Percentiles rank a stretch among this genome's conserved stretches.
Conservation (phyloP, 2,113 vertebrate species). For the Podarcis raffonei region DNA sequence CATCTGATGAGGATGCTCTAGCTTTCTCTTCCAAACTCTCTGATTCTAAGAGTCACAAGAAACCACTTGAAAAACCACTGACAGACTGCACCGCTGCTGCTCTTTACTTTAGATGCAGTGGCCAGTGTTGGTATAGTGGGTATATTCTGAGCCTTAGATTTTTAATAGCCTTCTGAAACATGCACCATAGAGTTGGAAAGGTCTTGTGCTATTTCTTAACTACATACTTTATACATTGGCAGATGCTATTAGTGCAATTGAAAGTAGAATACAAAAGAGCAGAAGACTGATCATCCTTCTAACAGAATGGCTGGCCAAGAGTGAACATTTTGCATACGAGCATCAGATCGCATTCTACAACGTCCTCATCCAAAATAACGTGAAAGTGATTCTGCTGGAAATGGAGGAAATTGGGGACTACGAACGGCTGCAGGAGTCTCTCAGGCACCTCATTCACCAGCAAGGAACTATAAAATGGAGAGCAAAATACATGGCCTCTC, state of each 20-base stretch:
- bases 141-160: not conserved
- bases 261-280: conserved; percentile 71
- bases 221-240: not conserved
- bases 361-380: conserved; percentile 67
- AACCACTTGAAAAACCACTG: too few species aligned
- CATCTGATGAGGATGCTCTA: not conserved
- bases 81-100: too few species aligned
- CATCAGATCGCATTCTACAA: conserved; percentile 74
- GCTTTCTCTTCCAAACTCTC: not conserved
- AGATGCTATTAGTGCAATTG: conserved; percentile 68
- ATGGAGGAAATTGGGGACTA: conserved; percentile 57
- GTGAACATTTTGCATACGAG: conserved; percentile 65
- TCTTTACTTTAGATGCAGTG: not conserved
- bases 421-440: conserved; percentile 64
- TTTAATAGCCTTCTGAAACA: too few species aligned
- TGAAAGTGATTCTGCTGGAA: conserved; percentile 76
- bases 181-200: not conserved
- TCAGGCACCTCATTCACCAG: conserved; percentile 69
- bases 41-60: too few species aligned
- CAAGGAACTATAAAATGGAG: conserved; percentile 79
- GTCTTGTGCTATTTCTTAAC: not conserved
- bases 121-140: not conserved
- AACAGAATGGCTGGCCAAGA: conserved; percentile 37
- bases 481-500: conserved; percentile 40
- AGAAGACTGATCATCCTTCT: conserved; percentile 74